A percentile compares a stretch with the other conserved stretches of the same genome.
Evolutionary conservation across 2,113 vertebrate species (phyloP).

Genomic region (Pollachius pollachius): DNA sequence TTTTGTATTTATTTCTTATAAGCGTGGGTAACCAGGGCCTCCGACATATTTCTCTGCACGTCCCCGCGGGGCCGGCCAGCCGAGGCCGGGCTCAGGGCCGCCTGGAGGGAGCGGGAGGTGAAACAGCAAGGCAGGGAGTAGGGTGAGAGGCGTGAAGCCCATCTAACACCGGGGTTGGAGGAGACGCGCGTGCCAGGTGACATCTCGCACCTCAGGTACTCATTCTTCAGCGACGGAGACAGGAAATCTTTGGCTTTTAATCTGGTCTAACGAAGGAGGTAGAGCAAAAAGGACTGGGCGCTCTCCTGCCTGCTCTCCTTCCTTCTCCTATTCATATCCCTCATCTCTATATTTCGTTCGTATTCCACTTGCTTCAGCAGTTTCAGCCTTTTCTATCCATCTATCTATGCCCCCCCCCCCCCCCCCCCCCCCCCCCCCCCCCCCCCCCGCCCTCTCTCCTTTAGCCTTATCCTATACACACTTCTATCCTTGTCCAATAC

Average conservation of each 20-base stretch:
- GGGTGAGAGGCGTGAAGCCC: constrained; percentile 18
- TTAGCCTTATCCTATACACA: constrained; percentile 20
- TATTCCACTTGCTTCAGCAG: no score
- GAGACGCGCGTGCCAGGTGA: constrained; percentile 17
- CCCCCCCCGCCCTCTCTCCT: constrained; percentile 26
- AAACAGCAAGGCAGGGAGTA: constrained; percentile 11
- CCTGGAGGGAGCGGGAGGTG: constrained; percentile 33
- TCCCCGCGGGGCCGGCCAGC: constrained; percentile 30
- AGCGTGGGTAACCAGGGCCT: constrained; percentile 39
- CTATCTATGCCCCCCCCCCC: constrained; percentile 3
- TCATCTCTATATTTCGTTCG: not conserved
- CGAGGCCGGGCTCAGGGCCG: not conserved
- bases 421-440: not conserved
- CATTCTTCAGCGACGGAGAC: constrained; percentile 17
- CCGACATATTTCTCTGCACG: constrained; percentile 41
- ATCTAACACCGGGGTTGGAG: constrained; percentile 14
- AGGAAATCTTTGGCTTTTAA: constrained; percentile 19
- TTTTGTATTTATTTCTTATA: not conserved
- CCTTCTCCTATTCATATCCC: not conserved
- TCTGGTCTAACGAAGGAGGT: constrained; percentile 30
- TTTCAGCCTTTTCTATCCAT: constrained; percentile 7
- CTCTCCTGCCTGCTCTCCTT: constrained; percentile 6
- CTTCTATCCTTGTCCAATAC: no score
- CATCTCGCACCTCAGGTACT: constrained; percentile 28
- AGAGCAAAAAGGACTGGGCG: constrained; percentile 24